A percentile compares a stretch with the other conserved stretches of the same genome.
phyloP scores from a whole-genome alignment of 2,797 vertebrate genomes.

The Holocentrus rufus region DNA sequence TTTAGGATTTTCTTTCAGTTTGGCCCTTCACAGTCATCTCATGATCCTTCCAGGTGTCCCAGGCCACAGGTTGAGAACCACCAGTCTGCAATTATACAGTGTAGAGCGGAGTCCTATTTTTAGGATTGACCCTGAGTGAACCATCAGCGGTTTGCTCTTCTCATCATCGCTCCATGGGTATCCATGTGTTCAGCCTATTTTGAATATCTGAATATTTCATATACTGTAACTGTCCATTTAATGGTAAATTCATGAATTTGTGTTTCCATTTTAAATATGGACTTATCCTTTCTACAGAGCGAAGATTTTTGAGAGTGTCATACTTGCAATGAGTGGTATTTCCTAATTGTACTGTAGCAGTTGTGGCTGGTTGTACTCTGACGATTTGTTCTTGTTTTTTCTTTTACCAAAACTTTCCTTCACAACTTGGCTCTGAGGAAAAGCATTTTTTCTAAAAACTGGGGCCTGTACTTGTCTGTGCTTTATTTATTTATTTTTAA shows the following conservation, averaged over 20 bases:
- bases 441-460: neutral
- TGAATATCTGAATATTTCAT: neutral
- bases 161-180: neutral
- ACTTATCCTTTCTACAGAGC: neutral
- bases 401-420: neutral
- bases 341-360: neutral
- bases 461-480: neutral
- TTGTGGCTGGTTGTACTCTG: neutral
- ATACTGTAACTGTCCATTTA: neutral
- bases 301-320: neutral
- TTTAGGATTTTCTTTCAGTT: too few species aligned
- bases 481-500: too few species aligned
- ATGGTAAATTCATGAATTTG: neutral
- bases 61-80: neutral
- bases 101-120: neutral
- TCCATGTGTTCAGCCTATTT: neutral
- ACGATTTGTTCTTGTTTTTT: neutral
- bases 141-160: slow-evolving; percentile 14
- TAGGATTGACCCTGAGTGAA: slow-evolving; percentile 20
- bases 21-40: too few species aligned
- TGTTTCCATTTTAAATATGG: neutral
- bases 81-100: neutral
- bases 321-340: neutral
- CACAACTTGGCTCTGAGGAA: neutral
- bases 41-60: neutral